Conservation (phyloP, 2,888 invertebrate genomes). For the Noctua comes region DNA sequence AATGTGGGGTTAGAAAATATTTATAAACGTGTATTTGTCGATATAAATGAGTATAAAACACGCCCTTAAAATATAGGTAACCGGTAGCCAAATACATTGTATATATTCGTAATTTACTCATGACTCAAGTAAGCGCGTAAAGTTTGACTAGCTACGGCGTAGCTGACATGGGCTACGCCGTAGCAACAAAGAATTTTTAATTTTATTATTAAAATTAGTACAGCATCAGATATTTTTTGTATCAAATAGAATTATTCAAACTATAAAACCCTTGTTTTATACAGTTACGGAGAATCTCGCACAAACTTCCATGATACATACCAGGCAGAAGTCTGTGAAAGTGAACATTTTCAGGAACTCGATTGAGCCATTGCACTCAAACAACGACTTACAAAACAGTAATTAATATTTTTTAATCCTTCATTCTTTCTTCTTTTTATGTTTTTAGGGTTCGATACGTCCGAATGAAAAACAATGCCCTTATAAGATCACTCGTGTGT, state of each 20-base stretch:
- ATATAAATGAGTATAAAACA: too few species aligned
- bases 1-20: too few species aligned
- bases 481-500: neutral
- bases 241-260: neutral
- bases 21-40: too few species aligned
- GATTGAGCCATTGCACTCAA: constrained; percentile 6
- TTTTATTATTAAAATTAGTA: neutral
- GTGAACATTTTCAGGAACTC: constrained; percentile 19
- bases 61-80: too few species aligned
- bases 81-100: too few species aligned
- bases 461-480: neutral
- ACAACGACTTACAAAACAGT: constrained; percentile 24
- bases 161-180: constrained; percentile 14
- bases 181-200: neutral
- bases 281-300: constrained; percentile 34
- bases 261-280: neutral
- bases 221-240: neutral
- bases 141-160: constrained; percentile 1
- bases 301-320: constrained; percentile 22
- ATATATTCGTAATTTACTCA: neutral
- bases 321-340: constrained; percentile 36
- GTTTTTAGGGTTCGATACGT: neutral
- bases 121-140: neutral
- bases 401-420: neutral
- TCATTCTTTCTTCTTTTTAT: neutral